Percentiles rank a stretch among this genome's conserved stretches.
Evolutionary conservation across 2,888 invertebrate genomes (phyloP).

Genomic region (Strigamia maritima): DNA sequence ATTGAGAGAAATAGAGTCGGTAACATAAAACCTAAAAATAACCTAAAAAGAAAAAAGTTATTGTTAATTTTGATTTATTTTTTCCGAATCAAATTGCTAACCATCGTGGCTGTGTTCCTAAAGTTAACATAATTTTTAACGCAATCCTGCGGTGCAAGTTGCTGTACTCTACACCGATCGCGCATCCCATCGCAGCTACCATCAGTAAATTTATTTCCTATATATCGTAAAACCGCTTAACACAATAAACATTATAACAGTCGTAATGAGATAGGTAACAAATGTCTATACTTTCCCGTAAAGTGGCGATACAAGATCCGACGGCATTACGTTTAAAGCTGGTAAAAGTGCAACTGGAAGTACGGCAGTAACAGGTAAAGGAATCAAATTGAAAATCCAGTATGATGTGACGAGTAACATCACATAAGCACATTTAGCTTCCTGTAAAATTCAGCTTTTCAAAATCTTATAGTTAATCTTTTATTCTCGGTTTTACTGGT

Average conservation of each 20-base stretch:
- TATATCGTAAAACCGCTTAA: constrained; percentile 36
- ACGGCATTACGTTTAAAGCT: not conserved
- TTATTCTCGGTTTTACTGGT: not conserved
- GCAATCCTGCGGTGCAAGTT: constrained; percentile 41
- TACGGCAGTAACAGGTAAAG: constrained; percentile 45
- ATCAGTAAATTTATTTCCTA: constrained; percentile 42
- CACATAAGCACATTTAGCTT: constrained; percentile 47
- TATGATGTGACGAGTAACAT: constrained; percentile 45
- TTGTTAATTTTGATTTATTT: too few species aligned
- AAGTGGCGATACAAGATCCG: not conserved
- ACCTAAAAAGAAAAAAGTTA: not conserved
- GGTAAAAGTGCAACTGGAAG: constrained; percentile 44
- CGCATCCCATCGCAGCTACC: constrained; percentile 39
- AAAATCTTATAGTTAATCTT: too few species aligned
- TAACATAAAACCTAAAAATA: constrained; percentile 7
- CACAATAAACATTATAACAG: not conserved
- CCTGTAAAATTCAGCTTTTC: constrained; percentile 43
- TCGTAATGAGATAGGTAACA: not conserved
- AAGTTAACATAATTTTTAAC: constrained; percentile 25
- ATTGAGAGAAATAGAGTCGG: constrained; percentile 26
- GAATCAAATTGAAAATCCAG: constrained; percentile 45
- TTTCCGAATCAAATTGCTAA: not conserved
- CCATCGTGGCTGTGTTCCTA: constrained; percentile 40
- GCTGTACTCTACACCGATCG: constrained; percentile 41
- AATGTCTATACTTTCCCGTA: not conserved